Conservation (phyloP, 2,888 invertebrate species). For the Tetragnatha montana region DNA sequence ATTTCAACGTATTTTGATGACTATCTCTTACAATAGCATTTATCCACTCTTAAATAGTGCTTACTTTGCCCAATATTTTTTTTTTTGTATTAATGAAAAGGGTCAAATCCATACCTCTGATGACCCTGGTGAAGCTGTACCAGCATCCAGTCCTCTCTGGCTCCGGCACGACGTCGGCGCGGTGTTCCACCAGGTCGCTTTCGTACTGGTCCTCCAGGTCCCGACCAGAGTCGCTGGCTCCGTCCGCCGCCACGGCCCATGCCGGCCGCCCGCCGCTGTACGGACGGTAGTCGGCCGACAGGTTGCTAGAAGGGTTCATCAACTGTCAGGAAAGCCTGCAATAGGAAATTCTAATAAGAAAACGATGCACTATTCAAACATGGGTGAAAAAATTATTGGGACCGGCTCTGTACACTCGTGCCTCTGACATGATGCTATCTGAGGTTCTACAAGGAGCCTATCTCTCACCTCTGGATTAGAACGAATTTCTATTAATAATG, state of each 20-base stretch:
- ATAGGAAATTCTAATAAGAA: not conserved
- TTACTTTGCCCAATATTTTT: no score
- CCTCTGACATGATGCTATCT: no score
- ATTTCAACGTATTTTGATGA: no score
- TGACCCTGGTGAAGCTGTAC: constrained; percentile 62
- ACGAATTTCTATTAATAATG: not conserved
- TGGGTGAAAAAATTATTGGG: not conserved
- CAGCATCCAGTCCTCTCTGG: constrained; percentile 68
- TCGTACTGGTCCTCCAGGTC: constrained; percentile 66
- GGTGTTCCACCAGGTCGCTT: constrained; percentile 59
- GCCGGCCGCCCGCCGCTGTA: constrained; percentile 65
- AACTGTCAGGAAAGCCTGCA: not conserved
- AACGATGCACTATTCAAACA: not conserved
- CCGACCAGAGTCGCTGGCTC: constrained; percentile 56
- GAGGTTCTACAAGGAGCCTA: not conserved
- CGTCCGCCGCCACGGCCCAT: constrained; percentile 68
- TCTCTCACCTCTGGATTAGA: not conserved
- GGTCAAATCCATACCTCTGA: constrained; percentile 48
- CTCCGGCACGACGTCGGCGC: constrained; percentile 66
- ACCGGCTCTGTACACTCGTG: not conserved
- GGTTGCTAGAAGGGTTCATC: constrained; percentile 69
- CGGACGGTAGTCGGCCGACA: constrained; percentile 52
- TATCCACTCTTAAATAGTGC: no score
- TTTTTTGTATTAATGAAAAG: not conserved
- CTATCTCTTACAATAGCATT: no score